Conservation (phyloP, 2,888 invertebrate genomes). For the Nemapogon koenigi region DNA sequence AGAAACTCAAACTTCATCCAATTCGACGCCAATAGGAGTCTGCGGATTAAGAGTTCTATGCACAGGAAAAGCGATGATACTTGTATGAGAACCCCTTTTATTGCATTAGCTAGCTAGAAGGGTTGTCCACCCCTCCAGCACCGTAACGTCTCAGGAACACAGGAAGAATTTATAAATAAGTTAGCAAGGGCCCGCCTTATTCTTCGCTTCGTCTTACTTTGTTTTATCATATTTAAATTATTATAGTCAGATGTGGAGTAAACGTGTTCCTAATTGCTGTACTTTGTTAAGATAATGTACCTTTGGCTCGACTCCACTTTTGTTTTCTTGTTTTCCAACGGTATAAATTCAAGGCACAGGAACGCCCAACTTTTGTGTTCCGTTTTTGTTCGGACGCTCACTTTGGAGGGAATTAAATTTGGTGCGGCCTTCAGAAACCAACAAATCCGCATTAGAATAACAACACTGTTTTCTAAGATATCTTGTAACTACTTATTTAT, state of each 20-base stretch:
- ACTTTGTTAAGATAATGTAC: slow-evolving; percentile 67
- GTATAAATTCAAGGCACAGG: slow-evolving; percentile 58
- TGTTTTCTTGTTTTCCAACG: slow-evolving; percentile 59
- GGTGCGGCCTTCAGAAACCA: slow-evolving; percentile 41
- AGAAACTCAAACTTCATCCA: too few species aligned
- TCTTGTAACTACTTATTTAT: too few species aligned
- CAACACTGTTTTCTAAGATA: too few species aligned
- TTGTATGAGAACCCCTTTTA: slow-evolving; percentile 63
- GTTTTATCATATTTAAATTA: slow-evolving; percentile 67
- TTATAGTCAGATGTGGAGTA: slow-evolving; percentile 59
- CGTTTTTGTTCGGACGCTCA: slow-evolving; percentile 55
- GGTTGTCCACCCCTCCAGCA: slow-evolving; percentile 30
- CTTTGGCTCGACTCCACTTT: slow-evolving; percentile 62
- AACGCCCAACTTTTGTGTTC: slow-evolving; percentile 55
- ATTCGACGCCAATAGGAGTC: too few species aligned
- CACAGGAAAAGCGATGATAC: slow-evolving; percentile 54
- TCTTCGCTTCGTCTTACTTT: slow-evolving; percentile 52
- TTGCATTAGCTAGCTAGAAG: slow-evolving; percentile 55
- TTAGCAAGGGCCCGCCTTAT: slow-evolving; percentile 51
- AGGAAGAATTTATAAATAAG: slow-evolving; percentile 62
- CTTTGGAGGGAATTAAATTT: slow-evolving; percentile 44
- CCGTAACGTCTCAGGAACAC: slow-evolving; percentile 33
- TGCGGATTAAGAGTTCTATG: slow-evolving; percentile 59
- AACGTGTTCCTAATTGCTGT: slow-evolving; percentile 66
- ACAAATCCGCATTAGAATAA: too few species aligned